Conservation (phyloP, 2,797 vertebrate genomes). For the Neostethus bicornis region DNA sequence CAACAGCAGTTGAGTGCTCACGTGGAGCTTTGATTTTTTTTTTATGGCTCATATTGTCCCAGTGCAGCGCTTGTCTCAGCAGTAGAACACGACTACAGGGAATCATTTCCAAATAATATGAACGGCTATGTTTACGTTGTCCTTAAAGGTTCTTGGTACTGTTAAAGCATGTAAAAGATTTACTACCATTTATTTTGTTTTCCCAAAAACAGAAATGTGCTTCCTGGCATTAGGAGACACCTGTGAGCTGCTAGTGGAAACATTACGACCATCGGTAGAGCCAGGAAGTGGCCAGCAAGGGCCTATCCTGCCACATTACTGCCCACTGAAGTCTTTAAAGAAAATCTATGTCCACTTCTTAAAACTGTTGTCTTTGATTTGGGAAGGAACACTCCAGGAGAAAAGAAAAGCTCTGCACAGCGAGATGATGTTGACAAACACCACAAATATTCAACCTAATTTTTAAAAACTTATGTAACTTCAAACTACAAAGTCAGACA, state of each 20-base stretch:
- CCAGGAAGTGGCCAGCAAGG: too few species aligned
- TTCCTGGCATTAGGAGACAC: neutral
- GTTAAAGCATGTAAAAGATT: neutral
- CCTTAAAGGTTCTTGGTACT: neutral
- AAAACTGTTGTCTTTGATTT: too few species aligned
- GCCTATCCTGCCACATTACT: too few species aligned
- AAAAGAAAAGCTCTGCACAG: too few species aligned
- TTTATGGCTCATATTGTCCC: conserved; percentile 26
- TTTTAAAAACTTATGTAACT: too few species aligned
- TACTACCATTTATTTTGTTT: neutral
- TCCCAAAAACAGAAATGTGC: neutral
- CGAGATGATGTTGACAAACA: too few species aligned
- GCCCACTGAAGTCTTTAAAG: too few species aligned
- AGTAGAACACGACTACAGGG: conserved; percentile 30
- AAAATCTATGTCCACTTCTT: too few species aligned
- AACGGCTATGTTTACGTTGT: conserved; percentile 25
- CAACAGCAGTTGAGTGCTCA: conserved; percentile 43
- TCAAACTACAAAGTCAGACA: too few species aligned
- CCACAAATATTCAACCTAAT: too few species aligned
- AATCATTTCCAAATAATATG: conserved; percentile 42
- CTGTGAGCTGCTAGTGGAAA: conserved; percentile 3
- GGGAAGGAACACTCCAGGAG: too few species aligned
- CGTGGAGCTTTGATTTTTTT: conserved; percentile 24
- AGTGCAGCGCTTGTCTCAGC: conserved; percentile 38
- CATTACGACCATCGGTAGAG: neutral